Evolutionary conservation across 2,888 invertebrate species (phyloP), one percentile per base, ranked within the genome.

Genomic region (Mayetiola destructor): DNA sequence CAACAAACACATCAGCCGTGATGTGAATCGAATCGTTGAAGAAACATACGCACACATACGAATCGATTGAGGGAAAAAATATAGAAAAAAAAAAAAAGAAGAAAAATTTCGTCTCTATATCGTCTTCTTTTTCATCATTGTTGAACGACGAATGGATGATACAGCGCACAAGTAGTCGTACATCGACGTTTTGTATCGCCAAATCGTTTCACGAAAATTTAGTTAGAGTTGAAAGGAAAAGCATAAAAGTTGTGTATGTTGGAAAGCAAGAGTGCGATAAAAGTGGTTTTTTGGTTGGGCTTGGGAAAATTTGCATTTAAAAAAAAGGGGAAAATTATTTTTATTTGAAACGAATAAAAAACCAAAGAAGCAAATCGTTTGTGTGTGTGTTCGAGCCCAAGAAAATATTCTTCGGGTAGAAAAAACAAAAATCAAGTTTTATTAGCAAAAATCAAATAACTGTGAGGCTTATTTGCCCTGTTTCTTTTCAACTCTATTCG

Each of bases 211-310:
- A 48, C 23, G 48, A 48, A 42, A 23, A 23, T 42, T 42, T 42
- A 42, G 42, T 42, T 42, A 23, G 42, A 42, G 42, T 42, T 42
- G 48, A 48, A 48, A 48, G 27, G 27, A 48, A 48, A 27, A 48
- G 27, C 27, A 27, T n/a, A 48, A 27, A 48, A 48, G 23, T 27
- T 27, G 48, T 48, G 48, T 48, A 48, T 48, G 48, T 48, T 23
- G 48, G 27, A 48, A 37, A 48, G 27, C 48, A 48, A 48, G 48
- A 48, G 48, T 48, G 40, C 18, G 40, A 40, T 40, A 40, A 5
- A 37, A n/a, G n/a, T n/a, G n/a, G n/a, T n/a, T n/a, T n/a, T n/a
- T n/a, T n/a, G n/a, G n/a, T n/a, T n/a, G n/a, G n/a, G n/a, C n/a
- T n/a, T n/a, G n/a, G n/a, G n/a, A n/a, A n/a, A n/a, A n/a, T n/a